Conservation (phyloP, 2,113 vertebrate genomes). For the Eptesicus fuscus region DNA sequence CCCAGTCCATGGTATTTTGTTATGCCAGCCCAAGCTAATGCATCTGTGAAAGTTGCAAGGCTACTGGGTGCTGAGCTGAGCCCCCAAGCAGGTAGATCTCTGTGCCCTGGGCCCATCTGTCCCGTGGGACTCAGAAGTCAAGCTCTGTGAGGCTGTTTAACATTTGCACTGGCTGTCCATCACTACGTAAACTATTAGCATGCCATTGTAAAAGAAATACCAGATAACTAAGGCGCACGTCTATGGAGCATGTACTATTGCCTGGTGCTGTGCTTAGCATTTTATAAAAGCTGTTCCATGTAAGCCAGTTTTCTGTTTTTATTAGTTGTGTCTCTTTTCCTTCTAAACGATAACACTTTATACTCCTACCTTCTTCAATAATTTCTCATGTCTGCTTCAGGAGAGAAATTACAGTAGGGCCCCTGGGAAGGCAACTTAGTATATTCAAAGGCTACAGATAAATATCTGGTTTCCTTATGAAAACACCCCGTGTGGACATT, state of each 20-base stretch:
- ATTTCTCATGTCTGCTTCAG: neutral
- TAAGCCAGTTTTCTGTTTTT: neutral
- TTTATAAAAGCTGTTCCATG: neutral
- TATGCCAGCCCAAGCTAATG: neutral
- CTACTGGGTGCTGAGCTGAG: neutral
- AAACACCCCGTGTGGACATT: neutral
- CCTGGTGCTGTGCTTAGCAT: neutral
- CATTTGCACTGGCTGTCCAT: neutral
- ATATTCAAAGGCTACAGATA: neutral
- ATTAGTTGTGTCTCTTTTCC: neutral
- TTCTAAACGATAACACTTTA: neutral
- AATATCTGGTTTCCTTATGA: neutral
- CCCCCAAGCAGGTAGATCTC: neutral
- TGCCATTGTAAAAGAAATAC: neutral
- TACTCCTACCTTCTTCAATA: neutral
- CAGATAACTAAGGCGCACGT: neutral
- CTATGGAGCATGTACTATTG: neutral
- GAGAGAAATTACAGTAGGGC: neutral
- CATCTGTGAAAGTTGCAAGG: neutral
- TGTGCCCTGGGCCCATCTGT: too few relatives aligned
- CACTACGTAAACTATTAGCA: neutral
- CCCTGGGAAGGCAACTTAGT: neutral
- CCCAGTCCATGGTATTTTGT: neutral
- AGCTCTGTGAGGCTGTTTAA: neutral
- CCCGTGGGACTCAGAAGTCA: neutral